Evolutionary conservation across 92 coral and sea anemone genomes (phyloP).

Genomic region (Zoanthus sociatus): DNA sequence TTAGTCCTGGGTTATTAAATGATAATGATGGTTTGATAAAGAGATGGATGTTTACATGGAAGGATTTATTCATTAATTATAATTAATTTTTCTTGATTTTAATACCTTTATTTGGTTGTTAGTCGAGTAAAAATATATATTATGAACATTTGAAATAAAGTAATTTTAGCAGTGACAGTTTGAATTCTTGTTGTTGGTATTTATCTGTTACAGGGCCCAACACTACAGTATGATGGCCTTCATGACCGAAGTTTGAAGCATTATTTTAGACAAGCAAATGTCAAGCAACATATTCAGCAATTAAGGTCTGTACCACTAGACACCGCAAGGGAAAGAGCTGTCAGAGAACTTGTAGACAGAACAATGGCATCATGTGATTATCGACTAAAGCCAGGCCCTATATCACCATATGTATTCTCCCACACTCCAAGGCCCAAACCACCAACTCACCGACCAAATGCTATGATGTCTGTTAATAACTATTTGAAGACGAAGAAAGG

Average conservation of each 20-base stretch:
- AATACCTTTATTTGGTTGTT: too few relatives aligned
- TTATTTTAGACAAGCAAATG: constrained; percentile 72
- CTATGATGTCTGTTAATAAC: constrained; percentile 85
- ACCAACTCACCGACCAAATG: constrained; percentile 87
- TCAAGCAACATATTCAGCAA: constrained; percentile 85
- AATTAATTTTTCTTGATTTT: too few relatives aligned
- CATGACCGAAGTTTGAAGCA: constrained; percentile 98
- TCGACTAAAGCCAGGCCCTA: constrained; percentile 84
- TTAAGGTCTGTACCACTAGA: constrained; percentile 70
- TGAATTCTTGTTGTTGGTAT: neutral
- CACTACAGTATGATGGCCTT: constrained; percentile 93
- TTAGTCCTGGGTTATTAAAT: too few relatives aligned
- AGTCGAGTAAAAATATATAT: neutral
- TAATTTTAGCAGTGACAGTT: neutral
- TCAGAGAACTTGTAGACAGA: constrained; percentile 78
- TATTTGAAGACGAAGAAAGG: constrained; percentile 93
- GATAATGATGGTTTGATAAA: neutral
- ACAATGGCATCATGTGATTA: constrained; percentile 92
- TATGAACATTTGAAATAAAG: neutral
- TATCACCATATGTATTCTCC: constrained; percentile 88
- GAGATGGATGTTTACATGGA: neutral
- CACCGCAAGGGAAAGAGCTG: constrained; percentile 73
- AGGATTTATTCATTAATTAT: too few relatives aligned
- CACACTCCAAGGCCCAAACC: constrained; percentile 69
- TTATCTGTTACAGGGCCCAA: constrained; percentile 80